phyloP scores from a whole-genome alignment of 1,140 invertebrate species.

The Drosophila punjabiensis region DNA sequence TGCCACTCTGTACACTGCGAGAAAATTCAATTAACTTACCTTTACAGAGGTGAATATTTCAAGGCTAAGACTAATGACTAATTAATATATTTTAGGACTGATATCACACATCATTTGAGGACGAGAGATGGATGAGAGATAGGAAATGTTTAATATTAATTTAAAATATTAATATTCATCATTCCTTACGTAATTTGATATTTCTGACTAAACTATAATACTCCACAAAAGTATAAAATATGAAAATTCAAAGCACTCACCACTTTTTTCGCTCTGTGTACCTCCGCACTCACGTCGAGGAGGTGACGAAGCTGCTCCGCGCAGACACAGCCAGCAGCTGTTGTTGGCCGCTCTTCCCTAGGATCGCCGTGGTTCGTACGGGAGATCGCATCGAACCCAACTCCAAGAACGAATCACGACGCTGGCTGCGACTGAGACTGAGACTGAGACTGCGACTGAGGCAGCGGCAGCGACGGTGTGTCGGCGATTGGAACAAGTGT shows the following conservation, averaged over 20 bases:
- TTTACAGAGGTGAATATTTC: too few relatives aligned
- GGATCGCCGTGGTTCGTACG: constrained; percentile 47
- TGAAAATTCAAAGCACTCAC: too few relatives aligned
- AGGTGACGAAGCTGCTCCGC: constrained; percentile 57
- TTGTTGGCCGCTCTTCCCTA: constrained; percentile 50
- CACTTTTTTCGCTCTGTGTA: constrained; percentile 11
- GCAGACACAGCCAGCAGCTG: constrained; percentile 67
- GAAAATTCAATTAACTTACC: background rate
- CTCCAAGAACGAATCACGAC: constrained; percentile 32
- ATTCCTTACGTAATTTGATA: too few relatives aligned
- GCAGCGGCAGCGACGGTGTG: constrained; percentile 41
- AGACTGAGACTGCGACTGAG: background rate
- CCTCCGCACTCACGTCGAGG: constrained; percentile 45
- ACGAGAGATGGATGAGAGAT: too few relatives aligned
- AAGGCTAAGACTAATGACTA: too few relatives aligned
- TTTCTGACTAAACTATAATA: too few relatives aligned
- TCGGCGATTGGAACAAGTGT: constrained; percentile 76
- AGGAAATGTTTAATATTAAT: too few relatives aligned
- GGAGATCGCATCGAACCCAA: constrained; percentile 31
- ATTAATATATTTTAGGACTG: too few relatives aligned
- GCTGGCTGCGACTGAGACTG: constrained; percentile 2
- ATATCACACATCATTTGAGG: too few relatives aligned
- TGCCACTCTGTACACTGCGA: constrained; percentile 13
- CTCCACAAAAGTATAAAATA: background rate
- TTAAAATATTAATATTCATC: too few relatives aligned